These are phyloP conservation scores for Heterotis niloticus DNA, from an alignment of 2,113 vertebrate species.

Conservation along the genomic window DNA sequence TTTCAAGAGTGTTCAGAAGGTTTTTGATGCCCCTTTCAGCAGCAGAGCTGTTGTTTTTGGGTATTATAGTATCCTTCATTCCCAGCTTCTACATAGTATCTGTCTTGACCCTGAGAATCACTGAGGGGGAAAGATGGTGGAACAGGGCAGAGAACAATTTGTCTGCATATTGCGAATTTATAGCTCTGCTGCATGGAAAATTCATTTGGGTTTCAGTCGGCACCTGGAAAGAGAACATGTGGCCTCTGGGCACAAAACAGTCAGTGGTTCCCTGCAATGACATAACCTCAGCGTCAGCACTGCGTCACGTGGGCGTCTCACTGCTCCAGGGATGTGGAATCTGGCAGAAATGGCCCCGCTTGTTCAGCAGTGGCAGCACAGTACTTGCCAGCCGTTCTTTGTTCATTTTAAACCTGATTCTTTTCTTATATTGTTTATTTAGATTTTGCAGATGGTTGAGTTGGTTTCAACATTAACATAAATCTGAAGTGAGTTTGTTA, in stretches of 20 bases:
- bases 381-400: not conserved
- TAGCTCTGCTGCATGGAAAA: not conserved
- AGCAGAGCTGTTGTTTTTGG: not conserved
- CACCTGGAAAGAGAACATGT: not conserved
- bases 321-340: not conserved
- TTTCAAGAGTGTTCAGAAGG: not conserved
- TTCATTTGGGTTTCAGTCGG: not conserved
- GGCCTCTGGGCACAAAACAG: conserved; percentile 35
- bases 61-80: not conserved
- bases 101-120: not conserved
- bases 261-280: conserved; percentile 35
- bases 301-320: not conserved
- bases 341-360: not conserved
- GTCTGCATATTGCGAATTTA: not conserved
- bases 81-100: not conserved
- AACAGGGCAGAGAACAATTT: not conserved
- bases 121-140: not conserved
- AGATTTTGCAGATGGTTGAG: not conserved
- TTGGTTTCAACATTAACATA: too few species aligned
- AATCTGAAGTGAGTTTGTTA: too few species aligned
- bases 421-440: not conserved
- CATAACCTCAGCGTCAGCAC: conserved; percentile 12
- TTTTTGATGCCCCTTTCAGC: not conserved
- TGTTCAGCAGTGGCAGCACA: not conserved
- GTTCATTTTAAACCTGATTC: too few species aligned